phyloP scores from a whole-genome alignment of 2,888 invertebrate genomes.

The Ethmia dodecea region DNA sequence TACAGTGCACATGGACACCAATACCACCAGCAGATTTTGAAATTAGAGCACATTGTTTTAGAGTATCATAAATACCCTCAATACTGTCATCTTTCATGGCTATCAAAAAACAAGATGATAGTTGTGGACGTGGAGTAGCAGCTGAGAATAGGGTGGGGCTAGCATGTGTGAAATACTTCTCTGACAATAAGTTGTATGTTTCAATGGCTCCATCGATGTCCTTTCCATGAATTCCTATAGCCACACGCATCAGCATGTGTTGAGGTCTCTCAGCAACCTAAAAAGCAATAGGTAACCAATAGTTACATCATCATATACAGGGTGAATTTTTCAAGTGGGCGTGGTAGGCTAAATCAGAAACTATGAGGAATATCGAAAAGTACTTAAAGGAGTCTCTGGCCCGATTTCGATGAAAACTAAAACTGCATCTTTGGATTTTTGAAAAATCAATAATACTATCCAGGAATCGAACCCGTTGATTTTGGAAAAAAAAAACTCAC shows the following conservation, averaged over 20 bases:
- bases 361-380: too few relatives aligned
- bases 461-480: too few relatives aligned
- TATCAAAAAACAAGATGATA: slow-evolving; percentile 96
- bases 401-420: too few relatives aligned
- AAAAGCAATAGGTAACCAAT: too few relatives aligned
- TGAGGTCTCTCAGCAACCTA: slow-evolving; percentile 96
- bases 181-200: slow-evolving; percentile 97
- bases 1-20: slow-evolving; percentile 97
- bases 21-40: slow-evolving; percentile 99
- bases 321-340: too few relatives aligned
- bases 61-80: slow-evolving; percentile 95
- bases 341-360: too few relatives aligned
- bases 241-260: slow-evolving; percentile 98
- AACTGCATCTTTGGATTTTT: too few relatives aligned
- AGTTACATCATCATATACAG: too few relatives aligned
- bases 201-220: slow-evolving; percentile 95
- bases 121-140: slow-evolving; percentile 92
- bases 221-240: slow-evolving; percentile 97
- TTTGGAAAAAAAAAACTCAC: too few relatives aligned
- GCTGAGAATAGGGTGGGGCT: slow-evolving; percentile 98
- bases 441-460: too few relatives aligned
- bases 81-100: slow-evolving; percentile 97
- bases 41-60: slow-evolving; percentile 95
- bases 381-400: too few relatives aligned
- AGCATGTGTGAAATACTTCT: slow-evolving; percentile 98